Evolutionary conservation across 2,797 vertebrate genomes (phyloP), one percentile per base, ranked within the genome.

Genomic region (Molothrus aeneus): DNA sequence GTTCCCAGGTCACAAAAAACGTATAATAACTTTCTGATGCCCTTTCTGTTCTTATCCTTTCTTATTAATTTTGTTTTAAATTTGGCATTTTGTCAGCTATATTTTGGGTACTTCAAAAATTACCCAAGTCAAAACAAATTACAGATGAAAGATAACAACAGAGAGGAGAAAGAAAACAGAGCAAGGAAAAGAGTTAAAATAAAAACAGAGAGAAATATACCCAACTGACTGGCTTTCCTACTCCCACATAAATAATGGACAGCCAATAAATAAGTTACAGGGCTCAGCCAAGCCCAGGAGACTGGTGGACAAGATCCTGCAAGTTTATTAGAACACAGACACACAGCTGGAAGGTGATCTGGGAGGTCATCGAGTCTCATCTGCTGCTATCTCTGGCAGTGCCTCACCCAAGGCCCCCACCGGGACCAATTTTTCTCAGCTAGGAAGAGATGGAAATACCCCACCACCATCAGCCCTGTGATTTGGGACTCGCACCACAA

Each of bases 1-100:
- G 96, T 22, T 85, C 80, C 81, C 60, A 92, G 87, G 92, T 96
- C 93, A 97, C 97, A 95, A 97, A 97, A 97, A 94, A 97, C 95
- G 78, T 92, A 95, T 88, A 15, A 25, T 48, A 86, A 92, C 5
- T 80, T 87, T 89, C 79, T 80, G 48, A 56, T 69, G 92, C 50
- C 29, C 4, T 42, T 48, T 40, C 14, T 63, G 43, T 48, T 40
- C 15, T 66, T 63, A 31, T 21, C 1, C 26, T 63, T 63, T 48
- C 73, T 63, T 56, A 48, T 47, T 86, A 36, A 34, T 38, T 48
- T 69, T 50, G n/a, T 68, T 85, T 80, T 63, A 29, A 83, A 90
- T 80, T 90, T 73, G 40, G 66, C 14, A 48, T 86, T 92, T 90
- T 88, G 16, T 86, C 59, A 75, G 66, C 63, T 84, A 3, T 79